Evolutionary conservation across 2,888 invertebrate species (phyloP).

Genomic region (Choristoneura rosaceana): DNA sequence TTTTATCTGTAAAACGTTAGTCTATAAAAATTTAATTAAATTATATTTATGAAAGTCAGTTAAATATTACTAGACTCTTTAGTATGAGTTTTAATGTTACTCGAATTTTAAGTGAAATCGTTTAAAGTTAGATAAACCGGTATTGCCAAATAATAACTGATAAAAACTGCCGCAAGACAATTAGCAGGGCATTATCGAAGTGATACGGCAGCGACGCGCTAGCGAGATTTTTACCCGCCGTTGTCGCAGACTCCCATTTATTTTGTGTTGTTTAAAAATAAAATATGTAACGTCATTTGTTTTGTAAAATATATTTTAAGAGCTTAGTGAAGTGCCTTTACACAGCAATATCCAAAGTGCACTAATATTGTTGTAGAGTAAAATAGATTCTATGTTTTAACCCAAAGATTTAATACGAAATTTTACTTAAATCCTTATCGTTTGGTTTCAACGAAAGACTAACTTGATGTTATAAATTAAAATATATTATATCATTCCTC

Average conservation of each 20-base stretch:
- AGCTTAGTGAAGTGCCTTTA: conserved; percentile 40
- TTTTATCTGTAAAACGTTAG: background rate
- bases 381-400: conserved; percentile 35
- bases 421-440: conserved; percentile 35
- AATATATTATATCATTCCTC: conserved; percentile 43
- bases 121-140: conserved; percentile 9
- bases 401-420: conserved; percentile 51
- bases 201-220: background rate
- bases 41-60: conserved; percentile 17
- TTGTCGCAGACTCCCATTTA: background rate
- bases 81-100: conserved; percentile 2
- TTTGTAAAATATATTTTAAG: conserved; percentile 1
- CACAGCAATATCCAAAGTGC: conserved; percentile 22
- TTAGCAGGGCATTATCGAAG: background rate
- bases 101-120: conserved; percentile 4
- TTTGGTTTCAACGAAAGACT: conserved; percentile 40
- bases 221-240: background rate
- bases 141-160: conserved; percentile 8
- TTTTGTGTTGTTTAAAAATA: background rate
- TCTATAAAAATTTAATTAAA: background rate
- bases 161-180: background rate
- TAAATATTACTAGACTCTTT: conserved; percentile 1
- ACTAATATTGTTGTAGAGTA: conserved; percentile 16
- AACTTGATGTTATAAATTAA: conserved; percentile 38
- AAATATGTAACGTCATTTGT: background rate